phyloP scores from a whole-genome alignment of 37 sponge, comb jelly and placozoan genomes.

The Aplysina aerophoba region DNA sequence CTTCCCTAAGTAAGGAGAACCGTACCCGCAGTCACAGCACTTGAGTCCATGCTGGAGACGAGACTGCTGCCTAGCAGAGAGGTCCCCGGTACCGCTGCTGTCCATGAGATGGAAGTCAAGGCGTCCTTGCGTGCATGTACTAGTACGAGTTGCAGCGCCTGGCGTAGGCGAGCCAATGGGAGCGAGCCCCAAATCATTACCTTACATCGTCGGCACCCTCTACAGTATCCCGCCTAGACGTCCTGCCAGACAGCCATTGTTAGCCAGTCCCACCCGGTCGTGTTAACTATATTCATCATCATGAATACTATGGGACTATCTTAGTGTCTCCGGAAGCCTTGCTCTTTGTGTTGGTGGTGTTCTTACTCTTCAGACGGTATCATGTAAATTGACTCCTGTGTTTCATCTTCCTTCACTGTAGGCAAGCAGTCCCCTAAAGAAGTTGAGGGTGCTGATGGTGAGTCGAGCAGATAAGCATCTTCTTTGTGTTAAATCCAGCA shows the following conservation, averaged over 20 bases:
- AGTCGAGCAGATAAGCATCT: background rate
- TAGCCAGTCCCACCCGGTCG: too few species aligned
- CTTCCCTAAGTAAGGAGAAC: background rate
- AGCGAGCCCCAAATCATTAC: background rate
- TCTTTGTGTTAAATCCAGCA: too few species aligned
- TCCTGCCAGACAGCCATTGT: too few species aligned
- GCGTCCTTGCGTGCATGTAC: background rate
- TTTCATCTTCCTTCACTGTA: background rate
- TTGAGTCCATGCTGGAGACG: background rate
- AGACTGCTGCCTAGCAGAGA: background rate
- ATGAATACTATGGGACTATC: too few species aligned
- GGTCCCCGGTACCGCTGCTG: background rate
- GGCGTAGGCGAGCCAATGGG: background rate
- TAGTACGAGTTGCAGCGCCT: background rate
- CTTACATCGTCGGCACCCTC: too few species aligned
- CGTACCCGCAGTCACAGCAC: background rate
- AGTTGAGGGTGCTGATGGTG: slow-evolving; percentile 1
- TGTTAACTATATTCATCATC: too few species aligned
- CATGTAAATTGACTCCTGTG: too few species aligned
- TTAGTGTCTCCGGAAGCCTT: too few species aligned
- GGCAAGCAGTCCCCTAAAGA: slow-evolving; percentile 9
- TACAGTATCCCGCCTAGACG: too few species aligned
- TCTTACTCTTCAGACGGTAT: too few species aligned
- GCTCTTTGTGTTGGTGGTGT: too few species aligned
- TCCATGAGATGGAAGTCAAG: background rate